phyloP scores from a whole-genome alignment of 2,113 vertebrate genomes.

The Clinocottus analis region DNA sequence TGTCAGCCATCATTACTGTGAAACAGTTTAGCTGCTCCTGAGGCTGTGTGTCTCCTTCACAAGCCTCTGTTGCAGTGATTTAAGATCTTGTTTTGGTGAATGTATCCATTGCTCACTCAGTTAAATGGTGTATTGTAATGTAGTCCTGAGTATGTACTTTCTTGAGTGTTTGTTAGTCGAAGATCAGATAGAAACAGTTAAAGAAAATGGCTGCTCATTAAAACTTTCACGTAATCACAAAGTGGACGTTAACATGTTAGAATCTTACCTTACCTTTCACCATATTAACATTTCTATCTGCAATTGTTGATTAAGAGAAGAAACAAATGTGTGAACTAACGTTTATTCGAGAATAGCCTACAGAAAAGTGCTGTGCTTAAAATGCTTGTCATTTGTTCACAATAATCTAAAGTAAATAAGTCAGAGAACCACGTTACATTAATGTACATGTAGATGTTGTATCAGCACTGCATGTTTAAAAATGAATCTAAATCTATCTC shows the following conservation, averaged over 20 bases:
- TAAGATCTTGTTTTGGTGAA: background rate
- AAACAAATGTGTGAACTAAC: background rate
- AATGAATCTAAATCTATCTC: background rate
- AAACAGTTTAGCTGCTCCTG: background rate
- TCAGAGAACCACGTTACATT: background rate
- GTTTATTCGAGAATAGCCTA: background rate
- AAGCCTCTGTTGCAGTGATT: background rate
- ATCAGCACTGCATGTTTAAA: background rate
- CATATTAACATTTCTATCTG: background rate
- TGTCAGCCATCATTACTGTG: background rate
- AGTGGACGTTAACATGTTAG: background rate
- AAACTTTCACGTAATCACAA: background rate
- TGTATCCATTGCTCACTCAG: background rate
- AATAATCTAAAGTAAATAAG: background rate
- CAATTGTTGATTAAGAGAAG: background rate
- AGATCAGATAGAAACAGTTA: background rate
- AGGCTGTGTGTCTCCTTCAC: background rate
- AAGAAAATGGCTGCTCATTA: background rate
- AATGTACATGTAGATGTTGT: conserved; percentile 10
- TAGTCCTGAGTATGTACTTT: background rate
- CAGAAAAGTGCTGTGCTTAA: background rate
- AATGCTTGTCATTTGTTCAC: background rate
- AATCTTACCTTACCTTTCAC: background rate
- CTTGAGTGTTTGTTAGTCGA: background rate
- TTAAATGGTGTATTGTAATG: no score